These are phyloP conservation scores for Hoplias malabaricus DNA, from an alignment of 2,113 vertebrate species.

Conservation along the genomic window DNA sequence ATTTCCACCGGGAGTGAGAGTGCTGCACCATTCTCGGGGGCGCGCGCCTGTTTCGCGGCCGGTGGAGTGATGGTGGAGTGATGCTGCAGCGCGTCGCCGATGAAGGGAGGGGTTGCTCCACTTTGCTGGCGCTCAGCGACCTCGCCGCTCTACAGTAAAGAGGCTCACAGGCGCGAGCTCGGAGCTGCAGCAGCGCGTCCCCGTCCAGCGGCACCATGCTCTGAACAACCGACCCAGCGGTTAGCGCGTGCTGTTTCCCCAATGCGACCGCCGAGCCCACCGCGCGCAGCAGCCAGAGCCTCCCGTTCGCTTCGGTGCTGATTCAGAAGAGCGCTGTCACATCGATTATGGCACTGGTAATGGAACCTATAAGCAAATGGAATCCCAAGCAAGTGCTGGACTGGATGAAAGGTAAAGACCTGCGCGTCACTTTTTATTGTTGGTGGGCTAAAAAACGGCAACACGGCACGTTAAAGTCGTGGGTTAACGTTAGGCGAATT, in stretches of 20 bases:
- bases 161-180: constrained; percentile 56
- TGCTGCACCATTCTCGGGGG: constrained; percentile 84
- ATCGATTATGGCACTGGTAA: constrained; percentile 77
- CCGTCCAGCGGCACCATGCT: constrained; percentile 74
- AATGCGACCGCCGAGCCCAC: constrained; percentile 70
- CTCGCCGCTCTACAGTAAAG: constrained; percentile 64
- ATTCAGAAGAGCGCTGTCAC: constrained; percentile 73
- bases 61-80: constrained; percentile 70
- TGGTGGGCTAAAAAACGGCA: background rate
- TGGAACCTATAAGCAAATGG: constrained; percentile 84
- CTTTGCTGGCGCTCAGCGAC: constrained; percentile 65
- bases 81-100: constrained; percentile 69
- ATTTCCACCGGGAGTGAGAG: background rate
- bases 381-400: constrained; percentile 80
- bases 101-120: constrained; percentile 69
- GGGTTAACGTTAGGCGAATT: too few relatives aligned
- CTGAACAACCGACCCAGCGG: constrained; percentile 65
- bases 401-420: constrained; percentile 84
- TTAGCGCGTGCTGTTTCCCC: constrained; percentile 43
- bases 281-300: constrained; percentile 50
- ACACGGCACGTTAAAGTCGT: too few relatives aligned
- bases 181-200: constrained; percentile 80
- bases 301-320: constrained; percentile 66
- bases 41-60: constrained; percentile 64
- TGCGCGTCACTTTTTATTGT: constrained; percentile 57